Conservation (phyloP, 1,140 invertebrate species). For the Notospermus geniculatus region DNA sequence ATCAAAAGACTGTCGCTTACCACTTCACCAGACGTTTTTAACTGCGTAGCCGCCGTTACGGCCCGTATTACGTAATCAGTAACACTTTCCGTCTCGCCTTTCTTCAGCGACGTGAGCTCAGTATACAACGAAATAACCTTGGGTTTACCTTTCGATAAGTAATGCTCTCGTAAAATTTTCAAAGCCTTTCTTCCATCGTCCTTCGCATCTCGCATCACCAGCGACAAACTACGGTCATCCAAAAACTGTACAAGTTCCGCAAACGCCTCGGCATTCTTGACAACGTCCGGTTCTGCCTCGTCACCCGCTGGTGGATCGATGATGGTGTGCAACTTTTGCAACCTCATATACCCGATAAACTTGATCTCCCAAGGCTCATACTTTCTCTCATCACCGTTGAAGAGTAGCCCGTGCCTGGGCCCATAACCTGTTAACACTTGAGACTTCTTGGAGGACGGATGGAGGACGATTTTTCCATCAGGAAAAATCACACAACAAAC, state of each 20-base stretch:
- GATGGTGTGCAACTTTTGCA: constrained; percentile 13
- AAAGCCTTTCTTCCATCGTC: constrained; percentile 23
- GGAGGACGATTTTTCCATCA: too few relatives aligned
- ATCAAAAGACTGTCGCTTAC: constrained; percentile 24
- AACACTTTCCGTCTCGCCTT: constrained; percentile 4
- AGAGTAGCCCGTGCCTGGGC: constrained; percentile 15
- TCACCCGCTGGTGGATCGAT: neutral
- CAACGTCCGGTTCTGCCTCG: neutral
- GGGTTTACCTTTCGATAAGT: constrained; percentile 16
- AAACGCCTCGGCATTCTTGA: constrained; percentile 20
- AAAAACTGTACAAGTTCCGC: constrained; percentile 22
- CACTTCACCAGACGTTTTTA: constrained; percentile 16
- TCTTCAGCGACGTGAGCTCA: constrained; percentile 18
- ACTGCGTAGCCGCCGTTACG: constrained; percentile 15
- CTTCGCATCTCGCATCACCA: constrained; percentile 21
- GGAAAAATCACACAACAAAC: too few relatives aligned
- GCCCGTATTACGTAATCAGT: constrained; percentile 24
- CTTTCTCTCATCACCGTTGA: constrained; percentile 22
- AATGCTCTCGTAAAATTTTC: constrained; percentile 19
- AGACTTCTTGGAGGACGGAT: too few relatives aligned
- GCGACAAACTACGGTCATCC: too few relatives aligned
- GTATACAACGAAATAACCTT: constrained; percentile 24
- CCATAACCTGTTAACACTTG: constrained; percentile 19
- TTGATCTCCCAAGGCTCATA: constrained; percentile 25
- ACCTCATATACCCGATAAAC: constrained; percentile 19